Evolutionary conservation across 2,888 invertebrate genomes (phyloP).

Genomic region (Dicyrtoma fusca): DNA sequence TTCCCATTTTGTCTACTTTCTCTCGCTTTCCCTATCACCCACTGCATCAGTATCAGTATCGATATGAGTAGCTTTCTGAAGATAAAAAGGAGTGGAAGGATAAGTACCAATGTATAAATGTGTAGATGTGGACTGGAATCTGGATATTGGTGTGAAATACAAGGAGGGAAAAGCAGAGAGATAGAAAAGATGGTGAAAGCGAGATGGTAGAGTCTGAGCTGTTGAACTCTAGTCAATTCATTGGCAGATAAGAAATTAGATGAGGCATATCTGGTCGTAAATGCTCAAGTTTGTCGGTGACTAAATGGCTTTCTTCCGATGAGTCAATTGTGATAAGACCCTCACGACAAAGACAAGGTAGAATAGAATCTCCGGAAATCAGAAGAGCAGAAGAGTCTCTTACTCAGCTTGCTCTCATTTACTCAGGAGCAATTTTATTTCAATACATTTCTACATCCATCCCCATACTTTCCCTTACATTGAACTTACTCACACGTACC

Average conservation of each 20-base stretch:
- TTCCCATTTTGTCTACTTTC: neutral
- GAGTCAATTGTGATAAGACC: neutral
- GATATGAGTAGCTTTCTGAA: neutral
- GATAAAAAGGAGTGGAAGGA: neutral
- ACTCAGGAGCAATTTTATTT: neutral
- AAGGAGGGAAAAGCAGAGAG: neutral
- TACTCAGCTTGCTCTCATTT: neutral
- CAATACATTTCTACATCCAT: neutral
- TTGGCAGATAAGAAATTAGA: slow-evolving; percentile 24
- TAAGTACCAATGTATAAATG: too few species aligned
- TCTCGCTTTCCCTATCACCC: neutral
- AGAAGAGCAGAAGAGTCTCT: slow-evolving; percentile 5
- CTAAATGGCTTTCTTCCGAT: neutral
- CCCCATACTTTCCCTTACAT: neutral
- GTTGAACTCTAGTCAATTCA: too few species aligned
- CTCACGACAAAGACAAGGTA: neutral
- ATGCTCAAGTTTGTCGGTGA: slow-evolving; percentile 4
- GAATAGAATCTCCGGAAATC: slow-evolving; percentile 14
- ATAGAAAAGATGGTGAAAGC: neutral
- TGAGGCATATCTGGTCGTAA: slow-evolving; percentile 1
- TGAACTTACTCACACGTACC: too few species aligned
- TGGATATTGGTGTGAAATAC: neutral
- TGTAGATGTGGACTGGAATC: too few species aligned
- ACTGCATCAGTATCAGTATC: neutral
- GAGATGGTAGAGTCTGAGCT: too few species aligned